These are phyloP conservation scores for Globia sparganii DNA, from an alignment of 2,888 invertebrate genomes.

Conservation along the genomic window DNA sequence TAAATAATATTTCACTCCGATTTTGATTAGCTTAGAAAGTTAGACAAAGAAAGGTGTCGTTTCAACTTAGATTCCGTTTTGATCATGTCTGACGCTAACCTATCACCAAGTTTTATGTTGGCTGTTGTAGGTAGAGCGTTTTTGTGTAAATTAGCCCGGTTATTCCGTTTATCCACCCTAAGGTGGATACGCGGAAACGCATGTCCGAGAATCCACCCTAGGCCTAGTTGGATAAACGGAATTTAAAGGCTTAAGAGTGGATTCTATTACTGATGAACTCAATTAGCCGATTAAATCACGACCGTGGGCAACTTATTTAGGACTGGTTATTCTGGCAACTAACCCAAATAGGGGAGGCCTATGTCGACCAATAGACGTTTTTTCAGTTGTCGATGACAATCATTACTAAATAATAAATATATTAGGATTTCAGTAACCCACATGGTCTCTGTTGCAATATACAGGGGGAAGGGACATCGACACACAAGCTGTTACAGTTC, in stretches of 20 bases:
- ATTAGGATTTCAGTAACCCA: background rate
- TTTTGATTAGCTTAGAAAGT: background rate
- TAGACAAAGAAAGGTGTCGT: background rate
- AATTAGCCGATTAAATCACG: background rate
- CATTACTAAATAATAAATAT: background rate
- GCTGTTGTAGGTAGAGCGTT: background rate
- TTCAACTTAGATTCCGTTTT: background rate
- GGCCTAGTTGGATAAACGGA: too few relatives aligned
- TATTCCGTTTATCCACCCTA: too few relatives aligned
- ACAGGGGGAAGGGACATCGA: background rate
- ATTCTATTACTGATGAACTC: too few relatives aligned
- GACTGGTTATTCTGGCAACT: background rate
- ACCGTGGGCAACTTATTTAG: background rate
- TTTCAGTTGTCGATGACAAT: too few relatives aligned
- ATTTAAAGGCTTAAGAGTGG: too few relatives aligned
- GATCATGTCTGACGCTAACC: background rate
- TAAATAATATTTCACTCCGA: background rate
- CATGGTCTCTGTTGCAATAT: background rate
- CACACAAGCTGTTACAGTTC: background rate
- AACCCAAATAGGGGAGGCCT: too few relatives aligned
- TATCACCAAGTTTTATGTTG: background rate
- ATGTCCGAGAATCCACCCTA: too few relatives aligned
- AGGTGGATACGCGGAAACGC: too few relatives aligned
- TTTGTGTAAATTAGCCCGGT: too few relatives aligned
- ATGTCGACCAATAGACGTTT: too few relatives aligned